These are phyloP conservation scores for Sternotherus odoratus DNA, from an alignment of 2,797 vertebrate species.

Conservation along the genomic window DNA sequence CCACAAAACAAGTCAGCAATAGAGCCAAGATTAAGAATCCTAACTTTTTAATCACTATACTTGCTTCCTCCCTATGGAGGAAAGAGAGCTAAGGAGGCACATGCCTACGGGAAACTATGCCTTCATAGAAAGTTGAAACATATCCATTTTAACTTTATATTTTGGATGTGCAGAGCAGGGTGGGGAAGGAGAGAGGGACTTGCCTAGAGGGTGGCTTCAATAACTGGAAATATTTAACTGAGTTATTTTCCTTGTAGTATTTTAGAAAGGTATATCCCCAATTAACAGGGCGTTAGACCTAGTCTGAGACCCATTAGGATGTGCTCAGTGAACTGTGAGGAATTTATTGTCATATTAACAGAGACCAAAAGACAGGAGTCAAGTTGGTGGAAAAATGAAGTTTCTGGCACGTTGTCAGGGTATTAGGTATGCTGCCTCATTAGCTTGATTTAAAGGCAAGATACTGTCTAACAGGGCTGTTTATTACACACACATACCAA, in stretches of 20 bases:
- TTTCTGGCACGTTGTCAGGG: constrained; percentile 68
- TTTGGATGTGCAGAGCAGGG: neutral
- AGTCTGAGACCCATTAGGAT: constrained; percentile 33
- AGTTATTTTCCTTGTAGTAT: constrained; percentile 64
- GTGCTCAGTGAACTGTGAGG: constrained; percentile 66
- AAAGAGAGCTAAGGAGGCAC: neutral
- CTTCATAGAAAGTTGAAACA: neutral
- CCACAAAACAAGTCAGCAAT: neutral
- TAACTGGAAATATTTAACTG: constrained; percentile 68
- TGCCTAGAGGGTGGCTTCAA: constrained; percentile 31
- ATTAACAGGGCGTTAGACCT: constrained; percentile 37
- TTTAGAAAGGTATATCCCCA: constrained; percentile 65
- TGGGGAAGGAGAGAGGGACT: neutral
- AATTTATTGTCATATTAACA: constrained; percentile 67
- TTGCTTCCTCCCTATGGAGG: neutral
- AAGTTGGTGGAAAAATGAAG: constrained; percentile 49
- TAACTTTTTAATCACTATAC: neutral
- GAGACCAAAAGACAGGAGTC: constrained; percentile 59
- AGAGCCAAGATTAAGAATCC: neutral
- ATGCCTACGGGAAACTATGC: neutral
- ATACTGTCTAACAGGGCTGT: constrained; percentile 44
- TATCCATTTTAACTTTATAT: neutral
- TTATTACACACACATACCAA: constrained; percentile 43
- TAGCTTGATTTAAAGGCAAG: constrained; percentile 73
- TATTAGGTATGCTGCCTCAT: constrained; percentile 71